Evolutionary conservation across 2,888 invertebrate genomes (phyloP), one percentile per base, ranked within the genome.

Genomic region (Chaetogeoica ovagalla): DNA sequence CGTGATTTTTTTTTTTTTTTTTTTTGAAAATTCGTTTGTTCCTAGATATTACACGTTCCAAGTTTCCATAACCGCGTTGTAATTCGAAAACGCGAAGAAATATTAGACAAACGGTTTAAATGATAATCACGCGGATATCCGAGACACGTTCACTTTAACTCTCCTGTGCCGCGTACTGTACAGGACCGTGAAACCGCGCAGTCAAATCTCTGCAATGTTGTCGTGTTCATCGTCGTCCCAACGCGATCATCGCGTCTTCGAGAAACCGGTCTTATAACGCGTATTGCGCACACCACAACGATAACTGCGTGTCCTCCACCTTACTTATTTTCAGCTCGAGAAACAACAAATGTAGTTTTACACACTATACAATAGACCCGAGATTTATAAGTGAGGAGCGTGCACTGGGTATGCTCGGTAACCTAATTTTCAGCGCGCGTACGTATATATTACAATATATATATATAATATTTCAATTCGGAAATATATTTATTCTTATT

Each of bases 291-390:
- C 30, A 30, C 30, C 17, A 17, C 19, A 13, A 21, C 55, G 71
- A 71, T 23, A 21, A 30, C 39, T 30, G 60, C n/a, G 7, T 4
- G 30, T 1, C 30, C 2, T 52, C 21, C 73, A 52, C 62, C n/a
- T 37, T 30, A 52, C 17, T 52, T 52, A 15, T 37, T 52, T 15
- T n/a, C 37, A 17, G 2, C 15, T 23, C 23, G 30, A 17, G 62
- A 52, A 73, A 62, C 52, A 52, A 73, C 62, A 62, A 73, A 63
- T 37, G 48, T 52, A 17, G 52, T 63, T 73, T 13, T 37, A 62
- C 48, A 30, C 30, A n/a, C n/a, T n/a, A 73, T 15, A 73, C 73
- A 73, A 73, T 73, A 63, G 48, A 52, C n/a, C 30, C 52, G 13
- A 52, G 19, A 48, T 43, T 43, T 37, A 52, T 52, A 73, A 73